Conservation (phyloP, 2,797 vertebrate genomes). For the Huso huso region DNA sequence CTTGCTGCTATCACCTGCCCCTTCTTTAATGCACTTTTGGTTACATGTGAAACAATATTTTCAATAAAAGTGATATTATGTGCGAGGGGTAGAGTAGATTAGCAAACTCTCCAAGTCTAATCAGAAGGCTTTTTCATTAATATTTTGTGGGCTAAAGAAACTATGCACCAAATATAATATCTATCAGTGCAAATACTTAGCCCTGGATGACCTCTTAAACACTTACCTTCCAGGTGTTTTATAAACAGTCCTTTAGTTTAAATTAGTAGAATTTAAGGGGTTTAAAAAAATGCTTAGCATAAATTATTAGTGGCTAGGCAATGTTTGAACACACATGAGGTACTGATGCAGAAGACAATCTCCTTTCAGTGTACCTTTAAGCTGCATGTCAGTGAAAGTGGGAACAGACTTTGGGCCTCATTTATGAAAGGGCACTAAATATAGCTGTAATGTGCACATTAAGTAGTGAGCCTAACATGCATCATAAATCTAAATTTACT, state of each 20-base stretch:
- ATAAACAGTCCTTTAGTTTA: conserved; percentile 13
- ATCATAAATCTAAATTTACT: too few relatives aligned
- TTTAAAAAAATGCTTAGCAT: too few relatives aligned
- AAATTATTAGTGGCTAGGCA: conserved; percentile 7
- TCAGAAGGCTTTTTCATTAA: conserved; percentile 16
- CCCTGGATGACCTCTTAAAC: background rate
- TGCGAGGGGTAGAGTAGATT: conserved; percentile 16
- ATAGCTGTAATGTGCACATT: too few relatives aligned
- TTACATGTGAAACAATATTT: conserved; percentile 21
- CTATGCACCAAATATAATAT: conserved; percentile 19
- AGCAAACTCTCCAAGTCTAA: conserved; percentile 2
- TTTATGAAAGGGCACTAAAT: too few relatives aligned
- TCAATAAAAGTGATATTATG: conserved; percentile 20
- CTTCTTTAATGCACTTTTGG: conserved; percentile 21
- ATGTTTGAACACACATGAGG: background rate
- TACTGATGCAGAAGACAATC: too few relatives aligned
- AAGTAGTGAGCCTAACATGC: too few relatives aligned
- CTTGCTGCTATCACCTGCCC: conserved; percentile 6
- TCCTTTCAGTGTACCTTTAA: too few relatives aligned
- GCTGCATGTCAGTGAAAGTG: too few relatives aligned
- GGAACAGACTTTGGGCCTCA: too few relatives aligned
- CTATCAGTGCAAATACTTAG: background rate
- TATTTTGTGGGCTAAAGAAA: conserved; percentile 22
- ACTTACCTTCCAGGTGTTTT: background rate
- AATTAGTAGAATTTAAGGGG: background rate